These are phyloP conservation scores for Zosterops lateralis DNA, from an alignment of 2,113 vertebrate species.

Conservation along the genomic window DNA sequence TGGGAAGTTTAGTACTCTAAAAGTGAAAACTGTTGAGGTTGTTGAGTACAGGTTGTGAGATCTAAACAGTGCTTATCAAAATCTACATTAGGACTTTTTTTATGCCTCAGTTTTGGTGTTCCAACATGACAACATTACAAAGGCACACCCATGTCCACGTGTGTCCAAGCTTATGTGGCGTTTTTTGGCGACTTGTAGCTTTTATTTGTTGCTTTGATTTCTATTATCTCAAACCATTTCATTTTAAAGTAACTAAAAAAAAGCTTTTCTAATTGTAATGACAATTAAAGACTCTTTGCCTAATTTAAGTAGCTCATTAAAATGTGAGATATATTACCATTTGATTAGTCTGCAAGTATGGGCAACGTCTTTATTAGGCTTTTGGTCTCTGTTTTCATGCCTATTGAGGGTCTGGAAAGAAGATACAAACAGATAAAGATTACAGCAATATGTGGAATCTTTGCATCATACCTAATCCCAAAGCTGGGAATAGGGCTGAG, in stretches of 20 bases:
- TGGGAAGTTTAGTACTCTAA: neutral
- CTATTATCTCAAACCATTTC: neutral
- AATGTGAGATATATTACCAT: neutral
- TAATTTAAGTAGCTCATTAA: neutral
- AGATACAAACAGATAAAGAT: neutral
- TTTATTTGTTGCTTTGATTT: neutral
- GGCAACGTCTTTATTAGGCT: neutral
- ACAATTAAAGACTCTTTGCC: neutral
- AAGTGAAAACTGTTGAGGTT: neutral
- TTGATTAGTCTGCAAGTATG: neutral
- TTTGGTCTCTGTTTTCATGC: neutral
- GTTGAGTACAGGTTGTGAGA: neutral
- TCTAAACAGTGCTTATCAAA: neutral
- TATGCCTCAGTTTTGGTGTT: rapidly evolving
- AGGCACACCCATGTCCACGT: no score
- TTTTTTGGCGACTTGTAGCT: neutral
- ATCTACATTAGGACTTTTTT: rapidly evolving
- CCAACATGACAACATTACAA: rapidly evolving
- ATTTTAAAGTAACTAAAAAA: neutral
- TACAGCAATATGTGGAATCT: neutral
- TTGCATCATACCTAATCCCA: neutral
- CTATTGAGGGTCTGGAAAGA: neutral
- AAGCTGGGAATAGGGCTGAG: neutral
- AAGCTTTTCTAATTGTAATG: neutral
- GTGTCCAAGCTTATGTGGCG: neutral